phyloP scores from a whole-genome alignment of 2,113 vertebrate genomes.

The Tringa solitaria region DNA sequence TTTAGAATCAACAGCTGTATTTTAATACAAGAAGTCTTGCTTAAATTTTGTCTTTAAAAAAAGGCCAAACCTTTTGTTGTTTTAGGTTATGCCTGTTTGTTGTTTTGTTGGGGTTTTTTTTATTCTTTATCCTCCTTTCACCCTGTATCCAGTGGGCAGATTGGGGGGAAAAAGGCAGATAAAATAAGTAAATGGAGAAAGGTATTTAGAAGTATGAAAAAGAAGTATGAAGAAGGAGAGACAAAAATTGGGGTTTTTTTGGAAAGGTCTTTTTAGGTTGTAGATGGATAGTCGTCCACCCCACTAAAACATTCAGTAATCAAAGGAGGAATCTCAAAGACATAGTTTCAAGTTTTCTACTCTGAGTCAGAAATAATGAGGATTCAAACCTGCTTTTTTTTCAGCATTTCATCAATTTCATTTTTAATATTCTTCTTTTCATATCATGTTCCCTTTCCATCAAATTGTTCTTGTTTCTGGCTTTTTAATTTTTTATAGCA shows the following conservation, averaged over 20 bases:
- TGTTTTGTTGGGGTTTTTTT: too few relatives aligned
- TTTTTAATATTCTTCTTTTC: background rate
- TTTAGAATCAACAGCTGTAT: background rate
- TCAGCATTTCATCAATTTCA: background rate
- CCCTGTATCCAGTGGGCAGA: background rate
- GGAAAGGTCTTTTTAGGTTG: background rate
- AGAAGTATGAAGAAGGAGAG: background rate
- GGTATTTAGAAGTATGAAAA: background rate
- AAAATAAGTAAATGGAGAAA: background rate
- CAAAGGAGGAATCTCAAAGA: background rate
- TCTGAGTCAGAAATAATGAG: background rate
- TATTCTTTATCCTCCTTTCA: background rate
- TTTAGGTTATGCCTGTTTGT: background rate
- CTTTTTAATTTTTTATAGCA: background rate
- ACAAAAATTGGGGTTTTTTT: background rate
- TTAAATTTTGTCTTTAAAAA: background rate
- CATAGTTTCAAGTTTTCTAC: background rate
- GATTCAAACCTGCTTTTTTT: background rate
- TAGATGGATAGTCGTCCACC: background rate
- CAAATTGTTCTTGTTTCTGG: background rate
- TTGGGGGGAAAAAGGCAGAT: fast-evolving
- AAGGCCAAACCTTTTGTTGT: fast-evolving
- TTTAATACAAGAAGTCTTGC: background rate
- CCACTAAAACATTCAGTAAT: background rate
- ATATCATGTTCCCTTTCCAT: background rate